Percentiles rank a stretch among this genome's conserved stretches.
Conservation (phyloP, 2,113 vertebrate species). For the Podarcis raffonei region DNA sequence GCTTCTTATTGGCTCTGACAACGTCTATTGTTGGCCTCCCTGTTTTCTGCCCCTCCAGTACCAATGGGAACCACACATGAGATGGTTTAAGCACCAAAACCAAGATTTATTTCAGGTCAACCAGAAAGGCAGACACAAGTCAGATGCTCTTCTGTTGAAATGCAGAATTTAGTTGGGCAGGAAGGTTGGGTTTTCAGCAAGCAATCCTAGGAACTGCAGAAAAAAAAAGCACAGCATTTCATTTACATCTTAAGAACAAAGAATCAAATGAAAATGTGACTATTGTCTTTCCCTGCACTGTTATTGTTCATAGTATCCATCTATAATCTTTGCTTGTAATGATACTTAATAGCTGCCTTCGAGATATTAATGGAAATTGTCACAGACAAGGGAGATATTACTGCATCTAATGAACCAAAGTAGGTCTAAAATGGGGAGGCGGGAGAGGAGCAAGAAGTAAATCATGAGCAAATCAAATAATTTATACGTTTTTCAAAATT, state of each 20-base stretch:
- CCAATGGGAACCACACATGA: neutral
- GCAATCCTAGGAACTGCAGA: too few relatives aligned
- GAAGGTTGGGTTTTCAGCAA: slow-evolving; percentile 54
- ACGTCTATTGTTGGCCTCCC: too few relatives aligned
- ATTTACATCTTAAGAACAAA: slow-evolving; percentile 82
- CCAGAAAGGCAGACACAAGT: slow-evolving; percentile 39
- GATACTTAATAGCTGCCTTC: slow-evolving; percentile 83
- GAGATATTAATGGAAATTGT: slow-evolving; percentile 86
- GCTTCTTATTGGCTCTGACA: too few relatives aligned
- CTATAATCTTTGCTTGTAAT: slow-evolving; percentile 79
- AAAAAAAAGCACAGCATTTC: slow-evolving; percentile 60
- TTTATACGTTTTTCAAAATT: slow-evolving; percentile 72
- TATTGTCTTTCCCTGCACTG: slow-evolving; percentile 78
- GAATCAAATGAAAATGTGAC: slow-evolving; percentile 79
- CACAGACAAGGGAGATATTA: slow-evolving; percentile 79
- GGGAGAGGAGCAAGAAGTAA: slow-evolving; percentile 72
- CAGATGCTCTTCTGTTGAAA: slow-evolving; percentile 62
- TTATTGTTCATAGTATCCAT: slow-evolving; percentile 73
- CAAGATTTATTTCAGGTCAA: slow-evolving; percentile 41
- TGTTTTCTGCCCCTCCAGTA: too few relatives aligned
- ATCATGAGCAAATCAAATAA: slow-evolving; percentile 74
- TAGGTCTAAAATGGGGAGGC: slow-evolving; percentile 65
- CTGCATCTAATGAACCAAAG: slow-evolving; percentile 78
- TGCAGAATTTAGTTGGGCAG: slow-evolving; percentile 65
- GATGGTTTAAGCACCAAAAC: neutral